Evolutionary conservation across 2,888 invertebrate species (phyloP), one percentile per base, ranked within the genome.

Genomic region (Leucoma salicis): DNA sequence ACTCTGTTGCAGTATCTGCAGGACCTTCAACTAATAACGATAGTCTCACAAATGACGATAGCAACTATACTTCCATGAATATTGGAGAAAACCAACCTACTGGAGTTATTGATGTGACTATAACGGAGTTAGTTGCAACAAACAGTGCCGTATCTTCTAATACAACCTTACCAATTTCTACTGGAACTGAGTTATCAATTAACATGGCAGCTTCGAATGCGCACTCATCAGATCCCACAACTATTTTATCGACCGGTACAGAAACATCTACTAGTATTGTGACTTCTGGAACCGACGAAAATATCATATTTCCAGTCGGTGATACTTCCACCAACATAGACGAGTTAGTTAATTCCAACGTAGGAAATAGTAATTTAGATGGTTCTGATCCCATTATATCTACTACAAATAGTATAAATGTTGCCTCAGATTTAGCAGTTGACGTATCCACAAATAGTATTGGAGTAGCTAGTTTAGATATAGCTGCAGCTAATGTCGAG

Each of bases 261-360:
- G 32, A 27, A 16, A 16, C 39, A 12, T 11, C 39, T 34, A 33
- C 32, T 31, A 41, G 6, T 12, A 13, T 42, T 11, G 41, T 27
- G 28, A 16, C 45, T 33, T 36, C 31, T 33, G 38, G 32, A 39
- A 35, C 33, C 31, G 33, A 45, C 29, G 43, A 14, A 24, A 41
- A 35, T 27, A 1, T 37, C 1, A 7, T 16, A 25, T 16, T 40
- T n/a, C 31, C 34, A 8, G 33, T 18, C 10, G 14, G 32, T 14
- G 27, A 35, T 39, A 31, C 10, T 3, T 18, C 35, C 2, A 27
- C 27, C n/a, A 11, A 11, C 4, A n/a, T 11, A 27, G 27, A 27
- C 3, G 27, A 4, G 4, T n/a, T 27, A 27, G 27, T 2, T 27
- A 4, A 27, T 27, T 27, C 27, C 4, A 27, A 21, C 4, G 7